These are phyloP conservation scores for Tupaia tana DNA, from an alignment of 2,113 vertebrate genomes.

Conservation along the genomic window DNA sequence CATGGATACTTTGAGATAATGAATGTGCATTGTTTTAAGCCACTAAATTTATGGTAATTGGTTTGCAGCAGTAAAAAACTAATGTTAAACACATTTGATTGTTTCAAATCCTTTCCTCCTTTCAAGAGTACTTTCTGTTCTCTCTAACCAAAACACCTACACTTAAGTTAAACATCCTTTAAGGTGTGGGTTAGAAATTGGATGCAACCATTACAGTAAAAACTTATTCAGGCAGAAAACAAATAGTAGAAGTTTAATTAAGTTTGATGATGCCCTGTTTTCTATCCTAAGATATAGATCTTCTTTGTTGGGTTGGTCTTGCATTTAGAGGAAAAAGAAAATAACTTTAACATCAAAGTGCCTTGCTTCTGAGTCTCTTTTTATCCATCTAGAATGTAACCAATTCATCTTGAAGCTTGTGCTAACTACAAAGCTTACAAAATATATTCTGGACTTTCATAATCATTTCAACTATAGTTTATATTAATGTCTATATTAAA, in stretches of 20 bases:
- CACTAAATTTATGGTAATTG: neutral
- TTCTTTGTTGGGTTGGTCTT: neutral
- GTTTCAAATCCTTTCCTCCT: neutral
- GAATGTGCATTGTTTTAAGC: neutral
- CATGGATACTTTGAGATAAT: neutral
- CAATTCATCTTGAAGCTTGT: neutral
- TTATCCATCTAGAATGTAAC: neutral
- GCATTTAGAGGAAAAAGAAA: constrained; percentile 19
- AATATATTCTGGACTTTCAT: constrained; percentile 7
- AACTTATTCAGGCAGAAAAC: neutral
- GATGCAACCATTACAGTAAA: neutral
- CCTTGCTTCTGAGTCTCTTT: constrained; percentile 21
- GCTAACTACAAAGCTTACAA: constrained; percentile 27
- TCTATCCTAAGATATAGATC: neutral
- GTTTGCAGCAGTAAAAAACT: neutral
- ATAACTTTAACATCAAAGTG: neutral
- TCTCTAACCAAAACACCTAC: neutral
- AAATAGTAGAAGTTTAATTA: neutral
- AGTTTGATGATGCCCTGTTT: neutral
- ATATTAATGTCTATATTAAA: neutral
- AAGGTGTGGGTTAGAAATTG: neutral
- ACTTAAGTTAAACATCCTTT: neutral
- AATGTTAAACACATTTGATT: neutral
- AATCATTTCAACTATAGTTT: neutral
- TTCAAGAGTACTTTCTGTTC: neutral